These are phyloP conservation scores for Polypedilum pembai DNA, from an alignment of 1,140 invertebrate species.

Conservation along the genomic window DNA sequence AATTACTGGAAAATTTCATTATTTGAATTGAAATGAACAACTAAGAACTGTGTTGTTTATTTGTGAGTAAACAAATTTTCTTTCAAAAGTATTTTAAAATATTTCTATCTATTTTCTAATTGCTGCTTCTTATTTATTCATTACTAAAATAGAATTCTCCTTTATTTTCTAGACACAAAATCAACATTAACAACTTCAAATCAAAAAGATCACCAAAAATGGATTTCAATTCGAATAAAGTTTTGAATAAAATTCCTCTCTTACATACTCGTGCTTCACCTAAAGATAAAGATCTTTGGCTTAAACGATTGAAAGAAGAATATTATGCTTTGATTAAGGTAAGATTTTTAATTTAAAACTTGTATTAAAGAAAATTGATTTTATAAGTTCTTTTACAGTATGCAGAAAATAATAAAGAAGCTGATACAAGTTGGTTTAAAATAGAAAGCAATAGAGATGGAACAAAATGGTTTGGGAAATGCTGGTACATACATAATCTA, in stretches of 20 bases:
- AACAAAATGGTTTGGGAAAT: conserved; percentile 98
- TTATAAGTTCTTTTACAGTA: conserved; percentile 58
- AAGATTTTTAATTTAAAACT: conserved; percentile 34
- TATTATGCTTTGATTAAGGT: conserved; percentile 92
- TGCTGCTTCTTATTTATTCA: too few relatives aligned
- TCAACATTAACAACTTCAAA: too few relatives aligned
- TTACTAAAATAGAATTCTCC: too few relatives aligned
- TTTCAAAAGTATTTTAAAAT: too few relatives aligned
- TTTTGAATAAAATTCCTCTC: conserved; percentile 85
- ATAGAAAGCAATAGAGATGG: conserved; percentile 95
- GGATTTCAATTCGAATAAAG: conserved; percentile 64
- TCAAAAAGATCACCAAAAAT: too few relatives aligned
- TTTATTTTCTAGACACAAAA: too few relatives aligned
- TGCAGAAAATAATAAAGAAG: conserved; percentile 92
- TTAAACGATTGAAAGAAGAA: conserved; percentile 92
- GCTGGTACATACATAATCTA: conserved; percentile 95
- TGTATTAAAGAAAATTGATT: not conserved
- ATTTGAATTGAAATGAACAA: too few relatives aligned
- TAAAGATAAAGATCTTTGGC: conserved; percentile 92
- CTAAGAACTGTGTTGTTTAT: too few relatives aligned
- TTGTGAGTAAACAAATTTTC: too few relatives aligned
- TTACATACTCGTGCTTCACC: conserved; percentile 95
- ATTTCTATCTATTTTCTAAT: too few relatives aligned
- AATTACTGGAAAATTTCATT: not conserved
- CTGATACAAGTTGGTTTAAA: conserved; percentile 98